Evolutionary conservation across 92 coral and sea anemone genomes (phyloP).

Genomic region (Montipora capitata): DNA sequence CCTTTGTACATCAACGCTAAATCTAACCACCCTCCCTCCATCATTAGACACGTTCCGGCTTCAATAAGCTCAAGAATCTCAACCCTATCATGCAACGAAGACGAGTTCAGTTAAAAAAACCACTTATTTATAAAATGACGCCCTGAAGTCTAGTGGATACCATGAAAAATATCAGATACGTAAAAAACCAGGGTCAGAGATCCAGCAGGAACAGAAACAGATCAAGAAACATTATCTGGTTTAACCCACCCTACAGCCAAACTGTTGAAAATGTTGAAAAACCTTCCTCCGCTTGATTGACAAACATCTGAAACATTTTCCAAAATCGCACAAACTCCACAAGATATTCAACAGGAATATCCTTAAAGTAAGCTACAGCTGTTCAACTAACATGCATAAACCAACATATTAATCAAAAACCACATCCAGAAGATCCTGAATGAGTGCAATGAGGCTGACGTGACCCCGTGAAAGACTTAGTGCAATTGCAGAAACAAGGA

Average conservation of each 20-base stretch:
- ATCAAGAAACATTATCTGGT: slow-evolving; percentile 36
- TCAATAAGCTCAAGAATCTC: slow-evolving; percentile 40
- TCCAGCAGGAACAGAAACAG: not conserved
- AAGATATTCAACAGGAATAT: slow-evolving; percentile 43
- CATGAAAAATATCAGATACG: not conserved
- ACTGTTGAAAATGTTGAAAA: slow-evolving; percentile 44
- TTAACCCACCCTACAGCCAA: slow-evolving; percentile 55
- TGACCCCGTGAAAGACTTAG: too few species aligned
- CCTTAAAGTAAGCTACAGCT: slow-evolving; percentile 51
- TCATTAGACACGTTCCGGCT: slow-evolving; percentile 49
- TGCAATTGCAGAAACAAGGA: too few species aligned
- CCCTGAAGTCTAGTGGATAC: slow-evolving; percentile 34
- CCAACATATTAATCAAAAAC: slow-evolving; percentile 28
- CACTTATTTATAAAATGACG: slow-evolving; percentile 4
- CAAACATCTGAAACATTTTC: slow-evolving; percentile 33
- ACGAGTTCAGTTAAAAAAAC: slow-evolving; percentile 57
- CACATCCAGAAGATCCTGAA: too few species aligned
- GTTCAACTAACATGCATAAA: slow-evolving; percentile 8
- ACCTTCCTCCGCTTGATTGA: slow-evolving; percentile 23
- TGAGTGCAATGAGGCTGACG: too few species aligned
- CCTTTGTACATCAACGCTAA: slow-evolving; percentile 17
- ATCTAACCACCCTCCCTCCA: slow-evolving; percentile 51
- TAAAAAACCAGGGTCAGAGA: not conserved
- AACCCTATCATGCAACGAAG: slow-evolving; percentile 12
- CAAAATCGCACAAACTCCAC: slow-evolving; percentile 29